A percentile compares a stretch with the other conserved stretches of the same genome.
Conservation (phyloP, 2,888 invertebrate genomes). For the Troides aeacus region DNA sequence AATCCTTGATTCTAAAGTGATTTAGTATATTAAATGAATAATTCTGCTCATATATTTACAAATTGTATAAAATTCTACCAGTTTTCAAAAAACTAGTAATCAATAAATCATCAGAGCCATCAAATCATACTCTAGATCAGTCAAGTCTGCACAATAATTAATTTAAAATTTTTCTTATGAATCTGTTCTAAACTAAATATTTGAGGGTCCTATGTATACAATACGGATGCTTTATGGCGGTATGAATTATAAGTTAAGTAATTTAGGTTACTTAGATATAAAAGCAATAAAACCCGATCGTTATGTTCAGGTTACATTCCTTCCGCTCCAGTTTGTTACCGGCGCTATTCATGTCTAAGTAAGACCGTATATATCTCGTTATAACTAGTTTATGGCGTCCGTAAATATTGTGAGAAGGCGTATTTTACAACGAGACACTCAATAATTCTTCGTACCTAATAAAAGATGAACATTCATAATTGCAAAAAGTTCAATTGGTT, state of each 20-base stretch:
- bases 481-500: conserved; percentile 18
- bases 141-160: no score
- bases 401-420: conserved; percentile 28
- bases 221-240: neutral
- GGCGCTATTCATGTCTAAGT: conserved; percentile 20
- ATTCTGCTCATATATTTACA: no score
- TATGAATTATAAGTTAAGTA: neutral
- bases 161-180: no score
- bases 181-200: no score
- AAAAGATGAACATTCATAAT: conserved; percentile 26
- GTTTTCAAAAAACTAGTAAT: no score
- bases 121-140: no score
- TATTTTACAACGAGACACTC: conserved; percentile 26
- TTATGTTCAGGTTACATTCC: neutral
- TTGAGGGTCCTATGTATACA: no score
- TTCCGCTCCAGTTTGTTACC: conserved; percentile 13
- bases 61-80: no score
- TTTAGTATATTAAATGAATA: no score
- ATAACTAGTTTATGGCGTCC: conserved; percentile 28
- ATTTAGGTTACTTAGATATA: neutral
- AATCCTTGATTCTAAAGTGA: no score
- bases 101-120: no score
- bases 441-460: conserved; percentile 23
- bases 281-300: neutral
- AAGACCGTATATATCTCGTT: conserved; percentile 23